Conservation (phyloP, 2,797 vertebrate genomes). For the Hemibagrus guttatus region DNA sequence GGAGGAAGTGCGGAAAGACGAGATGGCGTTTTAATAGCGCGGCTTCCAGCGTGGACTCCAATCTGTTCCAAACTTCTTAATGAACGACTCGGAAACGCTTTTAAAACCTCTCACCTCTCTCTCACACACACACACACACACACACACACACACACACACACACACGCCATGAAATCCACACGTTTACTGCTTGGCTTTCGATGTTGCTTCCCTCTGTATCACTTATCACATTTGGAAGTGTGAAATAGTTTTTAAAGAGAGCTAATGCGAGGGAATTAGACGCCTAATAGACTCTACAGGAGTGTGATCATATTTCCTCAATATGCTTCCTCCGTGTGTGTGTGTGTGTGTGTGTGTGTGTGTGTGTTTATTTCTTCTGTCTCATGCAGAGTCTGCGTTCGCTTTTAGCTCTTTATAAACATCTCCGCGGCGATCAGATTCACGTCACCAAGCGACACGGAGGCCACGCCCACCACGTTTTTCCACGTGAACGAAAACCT, state of each 20-base stretch:
- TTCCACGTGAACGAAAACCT: neutral
- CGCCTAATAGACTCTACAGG: slow-evolving; percentile 11
- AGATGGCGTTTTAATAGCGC: slow-evolving; percentile 10
- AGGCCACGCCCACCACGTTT: neutral
- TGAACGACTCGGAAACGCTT: slow-evolving; percentile 5
- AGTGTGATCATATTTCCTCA: slow-evolving; percentile 9
- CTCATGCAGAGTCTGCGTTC: neutral
- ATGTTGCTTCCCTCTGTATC: slow-evolving; percentile 18
- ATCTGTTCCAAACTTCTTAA: slow-evolving; percentile 31
- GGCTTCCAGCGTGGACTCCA: slow-evolving; percentile 1
- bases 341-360: slow-evolving; percentile 3
- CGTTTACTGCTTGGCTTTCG: neutral
- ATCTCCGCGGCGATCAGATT: neutral
- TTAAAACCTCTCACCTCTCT: slow-evolving; percentile 23
- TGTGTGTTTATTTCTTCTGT: neutral
- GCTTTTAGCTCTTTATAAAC: neutral
- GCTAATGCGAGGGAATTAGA: slow-evolving; percentile 36
- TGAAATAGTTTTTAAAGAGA: slow-evolving; percentile 51
- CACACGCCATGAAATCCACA: slow-evolving; percentile 5
- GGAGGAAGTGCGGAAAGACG: slow-evolving; percentile 47
- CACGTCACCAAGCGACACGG: neutral
- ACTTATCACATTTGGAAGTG: slow-evolving; percentile 41
- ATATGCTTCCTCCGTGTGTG: neutral
- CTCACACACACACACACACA: neutral
- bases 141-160: slow-evolving; percentile 2